These are phyloP conservation scores for Planiliza haematocheilus DNA, from an alignment of 2,113 vertebrate genomes.

Conservation along the genomic window DNA sequence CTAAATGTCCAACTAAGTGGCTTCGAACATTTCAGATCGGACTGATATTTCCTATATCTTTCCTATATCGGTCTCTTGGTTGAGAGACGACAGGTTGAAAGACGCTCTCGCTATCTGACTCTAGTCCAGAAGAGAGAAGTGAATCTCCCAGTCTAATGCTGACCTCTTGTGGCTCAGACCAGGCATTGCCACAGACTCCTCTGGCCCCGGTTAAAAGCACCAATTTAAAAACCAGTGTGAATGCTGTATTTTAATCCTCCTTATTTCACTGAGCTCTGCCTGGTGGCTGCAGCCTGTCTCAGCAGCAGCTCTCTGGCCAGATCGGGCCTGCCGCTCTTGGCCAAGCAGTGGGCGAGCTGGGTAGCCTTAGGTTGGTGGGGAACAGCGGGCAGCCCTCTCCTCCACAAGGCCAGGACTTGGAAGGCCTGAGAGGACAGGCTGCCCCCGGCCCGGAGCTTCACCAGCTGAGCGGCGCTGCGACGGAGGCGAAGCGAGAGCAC, in stretches of 20 bases:
- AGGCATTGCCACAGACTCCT: background rate
- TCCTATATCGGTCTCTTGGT: background rate
- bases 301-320: constrained; percentile 82
- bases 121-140: fast-evolving
- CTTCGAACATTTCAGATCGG: no score
- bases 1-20: background rate
- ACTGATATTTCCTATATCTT: background rate
- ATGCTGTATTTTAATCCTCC: background rate
- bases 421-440: constrained; percentile 84
- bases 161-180: constrained; percentile 56
- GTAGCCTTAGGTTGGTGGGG: constrained; percentile 78
- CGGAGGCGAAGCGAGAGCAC: constrained; percentile 80
- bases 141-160: constrained; percentile 42
- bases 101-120: no score
- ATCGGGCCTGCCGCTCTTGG: constrained; percentile 85
- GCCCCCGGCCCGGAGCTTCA: constrained; percentile 83
- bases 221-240: background rate
- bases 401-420: constrained; percentile 88
- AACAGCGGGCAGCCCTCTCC: constrained; percentile 83
- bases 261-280: background rate
- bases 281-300: constrained; percentile 36
- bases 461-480: constrained; percentile 85
- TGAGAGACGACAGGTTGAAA: no score
- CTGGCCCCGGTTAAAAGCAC: background rate
- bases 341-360: constrained; percentile 84